These are phyloP conservation scores for Mallateleia sp. DNA, from an alignment of 2,888 invertebrate genomes.

Conservation along the genomic window DNA sequence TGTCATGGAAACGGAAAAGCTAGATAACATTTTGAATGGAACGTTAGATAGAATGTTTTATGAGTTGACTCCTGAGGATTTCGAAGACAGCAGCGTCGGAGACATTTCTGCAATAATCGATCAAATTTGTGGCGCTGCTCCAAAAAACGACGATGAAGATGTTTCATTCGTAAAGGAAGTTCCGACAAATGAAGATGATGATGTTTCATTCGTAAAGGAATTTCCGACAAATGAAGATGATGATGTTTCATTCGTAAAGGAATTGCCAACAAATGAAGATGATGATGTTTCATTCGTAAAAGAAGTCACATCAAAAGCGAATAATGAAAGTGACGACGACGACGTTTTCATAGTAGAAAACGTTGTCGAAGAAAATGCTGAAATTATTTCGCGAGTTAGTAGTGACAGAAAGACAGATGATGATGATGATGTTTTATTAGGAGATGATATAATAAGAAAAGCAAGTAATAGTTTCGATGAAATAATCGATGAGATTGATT, in stretches of 20 bases:
- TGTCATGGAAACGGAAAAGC: slow-evolving; percentile 85
- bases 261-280: slow-evolving; percentile 58
- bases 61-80: slow-evolving; percentile 87
- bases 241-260: neutral
- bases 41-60: slow-evolving; percentile 88
- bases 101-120: slow-evolving; percentile 90
- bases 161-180: neutral
- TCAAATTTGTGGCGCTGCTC: slow-evolving; percentile 87
- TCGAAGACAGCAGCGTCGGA: slow-evolving; percentile 89
- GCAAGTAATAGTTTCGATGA: neutral
- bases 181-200: slow-evolving; percentile 61
- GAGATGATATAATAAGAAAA: neutral
- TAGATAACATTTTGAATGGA: slow-evolving; percentile 87
- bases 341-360: neutral
- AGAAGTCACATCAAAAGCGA: neutral
- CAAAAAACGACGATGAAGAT: slow-evolving; percentile 61
- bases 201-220: neutral
- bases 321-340: neutral
- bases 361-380: no score
- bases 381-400: no score
- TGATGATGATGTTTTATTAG: no score
- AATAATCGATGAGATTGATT: slow-evolving; percentile 19
- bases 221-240: slow-evolving; percentile 61
- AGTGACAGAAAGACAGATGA: no score
- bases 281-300: neutral